Base-by-base conservation (phyloP, 2,888 invertebrate species). In the Machimus rusticus region DNA sequence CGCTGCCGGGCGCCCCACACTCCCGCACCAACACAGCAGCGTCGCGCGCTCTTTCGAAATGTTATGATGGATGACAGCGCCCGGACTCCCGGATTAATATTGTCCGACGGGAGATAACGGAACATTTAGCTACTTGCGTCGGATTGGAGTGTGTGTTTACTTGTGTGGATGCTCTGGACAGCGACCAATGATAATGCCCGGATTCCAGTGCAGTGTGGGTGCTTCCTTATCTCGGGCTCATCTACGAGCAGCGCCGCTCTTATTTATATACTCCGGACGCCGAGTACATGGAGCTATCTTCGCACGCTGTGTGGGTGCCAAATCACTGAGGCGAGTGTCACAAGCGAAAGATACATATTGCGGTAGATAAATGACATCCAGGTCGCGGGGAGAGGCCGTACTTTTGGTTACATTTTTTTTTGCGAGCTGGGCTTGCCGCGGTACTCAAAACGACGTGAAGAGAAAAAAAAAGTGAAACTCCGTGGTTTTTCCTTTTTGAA, bases 21-120 rank as follows among this genome's bases (percentile, higher is more conserved):
- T 28, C 19, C 28, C 5, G 31, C 81, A 82, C 82, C 46, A 46
- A 74, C 46, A 85, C 85, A 46, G n/a, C n/a, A n/a, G n/a, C 46
- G 28, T n/a, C 46, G 16, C 1, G 39, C 12, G 39, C 14, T 23
- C 57, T 74, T 85, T 74, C 74, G 31, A 46, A 85, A 43, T n/a
- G 46, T 85, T 85, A 85, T 85, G 85, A 85, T 51, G 85, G 85
- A 85, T 85, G 85, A 85, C 85, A 74, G 57, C 74, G 28, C 16
- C n/a, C 43, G 43, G 39, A 74, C 43, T 43, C 85, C 34, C 23
- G 85, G 88, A 88, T 88, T 87, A 86, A 79, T 87, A 84, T 87
- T 88, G 87, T 88, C 87, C 87, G 78, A 78, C 85, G 78, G 74
- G 79, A 88, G 88, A 88, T 88, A 88, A 88, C 85, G 39, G 82